Percentiles rank a stretch among this genome's conserved stretches.
These are phyloP conservation scores for Aradophagus sp. DNA, from an alignment of 1,140 invertebrate genomes.

Conservation along the genomic window DNA sequence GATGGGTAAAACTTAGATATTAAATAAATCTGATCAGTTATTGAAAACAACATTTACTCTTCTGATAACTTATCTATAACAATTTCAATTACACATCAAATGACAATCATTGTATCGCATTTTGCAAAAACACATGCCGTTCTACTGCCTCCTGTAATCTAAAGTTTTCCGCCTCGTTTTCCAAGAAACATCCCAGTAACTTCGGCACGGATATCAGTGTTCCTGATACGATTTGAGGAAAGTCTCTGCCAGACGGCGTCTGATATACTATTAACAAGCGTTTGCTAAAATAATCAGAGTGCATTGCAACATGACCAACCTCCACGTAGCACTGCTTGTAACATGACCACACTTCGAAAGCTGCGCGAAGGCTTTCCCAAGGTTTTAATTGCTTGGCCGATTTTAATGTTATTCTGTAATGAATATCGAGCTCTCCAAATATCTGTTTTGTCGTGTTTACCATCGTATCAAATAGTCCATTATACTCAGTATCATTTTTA, in stretches of 20 bases:
- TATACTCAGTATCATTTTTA: constrained; percentile 69
- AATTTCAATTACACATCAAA: too few species aligned
- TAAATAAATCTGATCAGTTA: too few species aligned
- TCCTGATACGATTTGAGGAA: constrained; percentile 78
- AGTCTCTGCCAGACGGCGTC: constrained; percentile 73
- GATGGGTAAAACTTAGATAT: too few species aligned
- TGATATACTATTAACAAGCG: constrained; percentile 78
- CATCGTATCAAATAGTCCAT: constrained; percentile 73
- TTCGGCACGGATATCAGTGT: constrained; percentile 79
- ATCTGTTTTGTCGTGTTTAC: constrained; percentile 71
- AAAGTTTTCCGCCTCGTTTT: constrained; percentile 72
- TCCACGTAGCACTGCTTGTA: constrained; percentile 77
- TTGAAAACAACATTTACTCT: too few species aligned
- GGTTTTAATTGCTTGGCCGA: constrained; percentile 75
- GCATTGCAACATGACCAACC: constrained; percentile 79
- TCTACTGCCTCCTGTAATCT: too few species aligned
- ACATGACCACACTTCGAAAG: constrained; percentile 81
- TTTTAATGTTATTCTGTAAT: constrained; percentile 77
- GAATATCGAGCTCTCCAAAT: constrained; percentile 77
- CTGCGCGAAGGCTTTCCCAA: constrained; percentile 78
- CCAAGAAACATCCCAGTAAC: constrained; percentile 79
- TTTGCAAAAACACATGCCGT: too few species aligned
- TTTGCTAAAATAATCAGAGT: constrained; percentile 81
- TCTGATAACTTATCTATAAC: too few species aligned
- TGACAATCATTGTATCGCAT: too few species aligned